These are phyloP conservation scores for Xyrauchen texanus DNA, from an alignment of 2,113 vertebrate species.

Conservation along the genomic window DNA sequence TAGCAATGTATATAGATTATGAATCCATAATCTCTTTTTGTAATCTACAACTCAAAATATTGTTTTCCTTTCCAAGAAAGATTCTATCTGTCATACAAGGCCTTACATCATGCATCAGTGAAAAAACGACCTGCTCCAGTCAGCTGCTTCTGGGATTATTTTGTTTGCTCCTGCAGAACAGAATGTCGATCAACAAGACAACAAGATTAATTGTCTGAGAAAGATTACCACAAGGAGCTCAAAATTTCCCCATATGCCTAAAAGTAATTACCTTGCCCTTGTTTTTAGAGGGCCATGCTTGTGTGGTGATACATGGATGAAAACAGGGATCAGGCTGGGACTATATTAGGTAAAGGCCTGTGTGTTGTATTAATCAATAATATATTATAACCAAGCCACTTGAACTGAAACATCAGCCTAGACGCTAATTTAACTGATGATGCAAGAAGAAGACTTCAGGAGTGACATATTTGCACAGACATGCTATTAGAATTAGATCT, in stretches of 20 bases:
- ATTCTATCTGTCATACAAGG: not conserved
- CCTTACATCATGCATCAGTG: not conserved
- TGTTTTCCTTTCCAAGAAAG: not conserved
- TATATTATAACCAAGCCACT: not conserved
- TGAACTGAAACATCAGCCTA: not conserved
- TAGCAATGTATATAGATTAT: not conserved
- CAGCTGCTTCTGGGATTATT: slow-evolving; percentile 12
- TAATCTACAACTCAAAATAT: not conserved
- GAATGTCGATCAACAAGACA: slow-evolving; percentile 6
- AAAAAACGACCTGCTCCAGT: not conserved
- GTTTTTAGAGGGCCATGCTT: slow-evolving; percentile 4
- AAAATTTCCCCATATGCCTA: slow-evolving; percentile 30
- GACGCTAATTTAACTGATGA: not conserved
- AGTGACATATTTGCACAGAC: no score
- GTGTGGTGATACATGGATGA: not conserved
- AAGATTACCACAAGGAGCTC: slow-evolving; percentile 27
- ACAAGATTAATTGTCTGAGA: slow-evolving; percentile 44
- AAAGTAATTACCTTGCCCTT: slow-evolving; percentile 32
- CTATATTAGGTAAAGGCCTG: not conserved
- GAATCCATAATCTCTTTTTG: not conserved
- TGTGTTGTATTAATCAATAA: not conserved
- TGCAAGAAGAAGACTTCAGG: not conserved
- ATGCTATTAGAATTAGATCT: not conserved
- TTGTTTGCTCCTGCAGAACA: not conserved
- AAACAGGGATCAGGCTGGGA: slow-evolving; percentile 28